Percentiles rank a stretch among this genome's conserved stretches.
Evolutionary conservation across 2,888 invertebrate genomes (phyloP).

Genomic region (Callimorpha dominula): DNA sequence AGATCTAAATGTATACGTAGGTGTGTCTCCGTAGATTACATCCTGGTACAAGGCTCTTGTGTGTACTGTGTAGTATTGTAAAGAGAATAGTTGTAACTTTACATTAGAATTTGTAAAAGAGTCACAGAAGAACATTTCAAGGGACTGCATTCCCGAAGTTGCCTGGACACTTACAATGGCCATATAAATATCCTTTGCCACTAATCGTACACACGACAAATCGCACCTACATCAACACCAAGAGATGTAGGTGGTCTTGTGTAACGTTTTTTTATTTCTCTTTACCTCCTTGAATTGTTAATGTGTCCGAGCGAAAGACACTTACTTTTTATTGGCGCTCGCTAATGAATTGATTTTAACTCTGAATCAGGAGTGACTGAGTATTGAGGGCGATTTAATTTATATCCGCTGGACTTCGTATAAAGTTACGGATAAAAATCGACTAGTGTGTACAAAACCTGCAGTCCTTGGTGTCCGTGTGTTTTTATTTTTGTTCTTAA

Average conservation of each 20-base stretch:
- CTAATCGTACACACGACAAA: conserved; percentile 50
- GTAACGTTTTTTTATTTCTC: conserved; percentile 50
- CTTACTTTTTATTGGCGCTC: conserved; percentile 57
- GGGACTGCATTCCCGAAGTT: not conserved
- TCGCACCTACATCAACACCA: conserved; percentile 47
- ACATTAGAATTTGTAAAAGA: not conserved
- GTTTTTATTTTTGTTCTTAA: conserved; percentile 9
- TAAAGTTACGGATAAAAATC: conserved; percentile 45
- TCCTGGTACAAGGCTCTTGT: not conserved
- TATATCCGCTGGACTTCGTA: conserved; percentile 41
- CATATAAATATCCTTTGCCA: conserved; percentile 25
- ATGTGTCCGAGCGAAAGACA: conserved; percentile 58
- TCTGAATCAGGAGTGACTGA: conserved; percentile 55
- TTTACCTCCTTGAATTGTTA: conserved; percentile 67
- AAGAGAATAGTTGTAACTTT: not conserved
- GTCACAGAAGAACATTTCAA: not conserved
- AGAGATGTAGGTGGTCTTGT: conserved; percentile 58
- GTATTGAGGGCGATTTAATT: conserved; percentile 48
- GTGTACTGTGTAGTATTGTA: not conserved
- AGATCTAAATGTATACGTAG: not conserved
- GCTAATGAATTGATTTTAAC: conserved; percentile 68
- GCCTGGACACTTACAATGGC: conserved; percentile 19
- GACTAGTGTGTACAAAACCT: conserved; percentile 18
- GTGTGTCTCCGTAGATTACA: not conserved
- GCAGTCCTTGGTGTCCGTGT: conserved; percentile 9